A percentile compares a stretch with the other conserved stretches of the same genome.
Conservation (phyloP, 1,140 invertebrate species). For the Caenorhabditis tropicalis region DNA sequence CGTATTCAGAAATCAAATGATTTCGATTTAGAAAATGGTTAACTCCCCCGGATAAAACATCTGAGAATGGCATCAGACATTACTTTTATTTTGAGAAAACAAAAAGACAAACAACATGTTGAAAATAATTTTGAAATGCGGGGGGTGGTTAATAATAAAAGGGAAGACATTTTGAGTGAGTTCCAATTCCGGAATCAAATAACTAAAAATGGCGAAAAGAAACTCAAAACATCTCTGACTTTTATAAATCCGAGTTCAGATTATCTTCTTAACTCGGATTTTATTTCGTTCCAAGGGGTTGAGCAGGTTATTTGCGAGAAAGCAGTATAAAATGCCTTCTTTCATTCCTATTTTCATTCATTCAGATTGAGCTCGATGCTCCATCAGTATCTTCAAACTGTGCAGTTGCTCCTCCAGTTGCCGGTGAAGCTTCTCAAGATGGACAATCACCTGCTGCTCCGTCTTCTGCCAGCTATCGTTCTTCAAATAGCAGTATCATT, state of each 20-base stretch:
- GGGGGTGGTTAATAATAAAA: no score
- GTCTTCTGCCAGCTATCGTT: conserved; percentile 35
- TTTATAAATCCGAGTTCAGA: no score
- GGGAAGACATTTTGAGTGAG: no score
- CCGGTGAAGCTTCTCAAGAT: conserved; percentile 42
- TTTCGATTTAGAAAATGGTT: background rate
- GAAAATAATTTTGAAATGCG: background rate
- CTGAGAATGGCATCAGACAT: background rate
- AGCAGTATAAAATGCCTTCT: no score
- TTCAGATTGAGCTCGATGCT: background rate
- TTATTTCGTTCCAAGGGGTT: no score
- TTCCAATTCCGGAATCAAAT: no score
- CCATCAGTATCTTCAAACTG: background rate
- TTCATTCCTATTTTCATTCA: no score
- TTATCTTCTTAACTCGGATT: background rate
- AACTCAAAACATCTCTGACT: no score
- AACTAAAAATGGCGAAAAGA: no score
- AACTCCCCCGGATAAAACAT: background rate
- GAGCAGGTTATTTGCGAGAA: no score
- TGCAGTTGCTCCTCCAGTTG: conserved; percentile 8
- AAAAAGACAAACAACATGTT: background rate
- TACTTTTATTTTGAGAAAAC: background rate
- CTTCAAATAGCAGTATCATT: conserved; percentile 11
- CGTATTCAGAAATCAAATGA: background rate
- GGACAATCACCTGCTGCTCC: conserved; percentile 50